A percentile compares a stretch with the other conserved stretches of the same genome.
Evolutionary conservation across 1,140 invertebrate genomes (phyloP).

Genomic region (Caenorhabditis brenneri): DNA sequence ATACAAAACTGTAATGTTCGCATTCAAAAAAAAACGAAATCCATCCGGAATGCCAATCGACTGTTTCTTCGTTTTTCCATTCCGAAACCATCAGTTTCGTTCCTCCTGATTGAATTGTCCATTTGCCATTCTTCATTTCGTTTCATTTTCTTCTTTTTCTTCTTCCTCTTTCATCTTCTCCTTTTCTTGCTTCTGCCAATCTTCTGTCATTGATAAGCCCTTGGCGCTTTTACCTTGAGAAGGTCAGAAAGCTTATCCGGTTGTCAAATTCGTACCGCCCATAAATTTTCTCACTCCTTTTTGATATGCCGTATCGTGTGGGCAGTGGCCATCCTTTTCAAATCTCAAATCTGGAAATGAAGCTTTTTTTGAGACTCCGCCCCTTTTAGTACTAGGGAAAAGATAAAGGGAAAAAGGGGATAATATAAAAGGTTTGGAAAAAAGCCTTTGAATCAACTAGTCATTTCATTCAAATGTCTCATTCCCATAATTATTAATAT

Average conservation of each 20-base stretch:
- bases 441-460: neutral
- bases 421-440: neutral
- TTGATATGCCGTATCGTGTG: neutral
- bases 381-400: neutral
- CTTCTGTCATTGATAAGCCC: slow-evolving; percentile 19
- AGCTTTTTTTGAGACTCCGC: neutral
- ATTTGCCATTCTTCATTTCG: neutral
- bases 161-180: neutral
- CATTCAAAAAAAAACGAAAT: neutral
- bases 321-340: neutral
- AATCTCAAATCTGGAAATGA: slow-evolving; percentile 5
- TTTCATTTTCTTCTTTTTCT: neutral
- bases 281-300: neutral
- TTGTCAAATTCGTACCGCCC: slow-evolving; percentile 6
- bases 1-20: no score
- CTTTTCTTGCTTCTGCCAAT: slow-evolving; percentile 27
- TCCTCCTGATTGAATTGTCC: neutral
- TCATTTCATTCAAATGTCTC: neutral
- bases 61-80: slow-evolving; percentile 2
- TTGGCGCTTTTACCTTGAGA: neutral
- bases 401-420: neutral
- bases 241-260: slow-evolving; percentile 7
- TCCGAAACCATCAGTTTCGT: neutral
- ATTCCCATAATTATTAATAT: neutral
- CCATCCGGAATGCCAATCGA: neutral